Evolutionary conservation across 2,888 invertebrate genomes (phyloP), one percentile per base, ranked within the genome.

Genomic region (Lagria hirta): DNA sequence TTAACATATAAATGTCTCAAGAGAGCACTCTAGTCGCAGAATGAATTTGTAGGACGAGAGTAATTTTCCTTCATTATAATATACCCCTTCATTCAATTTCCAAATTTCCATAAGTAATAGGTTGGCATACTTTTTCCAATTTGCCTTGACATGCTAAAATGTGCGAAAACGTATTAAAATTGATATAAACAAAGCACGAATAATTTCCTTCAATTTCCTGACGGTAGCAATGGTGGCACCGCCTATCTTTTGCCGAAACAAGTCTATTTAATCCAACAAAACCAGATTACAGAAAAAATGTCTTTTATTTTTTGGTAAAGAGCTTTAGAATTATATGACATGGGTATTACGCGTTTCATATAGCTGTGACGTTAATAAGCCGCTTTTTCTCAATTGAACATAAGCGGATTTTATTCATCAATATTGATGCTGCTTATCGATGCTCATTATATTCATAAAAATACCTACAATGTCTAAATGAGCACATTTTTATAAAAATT

Each of bases 201-300:
- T 48, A 46, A 50, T 35, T 45, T 51, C 46, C 43, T 46, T 36
- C 52, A 52, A 50, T 48, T 54, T 43, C 48, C 43, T 48, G 42
- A 4, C 30, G 30, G 24, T 27, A 15, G 15, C 33, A 33, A 26
- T n/a, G n/a, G n/a, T n/a, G n/a, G n/a, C 20, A 32, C 37, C 36
- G 43, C 28, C 43, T 28, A 43, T 37, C 41, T 33, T 20, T 23
- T 33, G 8, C 43, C 29, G 36, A 43, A 32, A 37, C 16, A 30
- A 28, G 22, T 43, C 30, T 37, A 43, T 43, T 43, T 37, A 36
- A 37, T 24, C 43, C 30, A 32, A 20, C 43, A 37, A 37, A 37
- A 37, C 43, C 23, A 32, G 27, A 37, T 23, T 43, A 5, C 3
- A 10, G 12, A 12, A n/a, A n/a, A n/a, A n/a, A n/a, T n/a, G n/a